Base-by-base conservation (phyloP, 2,113 vertebrate species). In the Microcebus tavaratra region DNA sequence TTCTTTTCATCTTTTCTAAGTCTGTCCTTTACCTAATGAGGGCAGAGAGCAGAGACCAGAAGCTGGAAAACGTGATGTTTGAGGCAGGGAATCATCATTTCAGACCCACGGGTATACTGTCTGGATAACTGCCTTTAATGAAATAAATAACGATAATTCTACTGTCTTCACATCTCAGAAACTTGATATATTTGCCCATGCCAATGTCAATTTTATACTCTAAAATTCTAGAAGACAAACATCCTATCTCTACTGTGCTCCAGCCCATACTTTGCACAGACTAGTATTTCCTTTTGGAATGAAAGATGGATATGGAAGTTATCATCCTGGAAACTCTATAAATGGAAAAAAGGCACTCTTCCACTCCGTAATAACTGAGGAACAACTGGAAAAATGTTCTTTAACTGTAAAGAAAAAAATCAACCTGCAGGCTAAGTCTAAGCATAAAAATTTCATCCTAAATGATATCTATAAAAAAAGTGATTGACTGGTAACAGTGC, bases 381-480 rank as follows among this genome's bases (percentile, higher is more conserved):
- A 88, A 95, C n/a, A 90, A 87, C 39, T 95, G n/a, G 20, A 76
- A 95, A 96, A 96, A 72, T 90, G 57, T 88, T 72, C 6, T 88
- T 65, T 90, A 85, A 61, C 36, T 78, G 15, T 75, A 70, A 91
- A 29, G 42, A 67, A 88, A 92, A 89, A 87, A 76, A 27, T 81
- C 29, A 96, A 88, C 27, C 31, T 95, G 27, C 14, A 91, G n/a
- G 50, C 21, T 91, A 73, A 81, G 5, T 72, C 48, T 87, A 91
- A 83, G 50, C 29, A 92, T 73, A 92, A 93, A 96, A 93, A 67
- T 90, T 63, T 88, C 67, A 97, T 82, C 17, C 12, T 91, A 63
- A 92, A 63, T 88, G 17, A 11, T 92, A 78, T 55, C 61, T 78
- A 59, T 34, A 81, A 96, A 50, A 81, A 15, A 1, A 27, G 8